Evolutionary conservation across 2,797 vertebrate genomes (phyloP).

Genomic region (Tapera naevia): DNA sequence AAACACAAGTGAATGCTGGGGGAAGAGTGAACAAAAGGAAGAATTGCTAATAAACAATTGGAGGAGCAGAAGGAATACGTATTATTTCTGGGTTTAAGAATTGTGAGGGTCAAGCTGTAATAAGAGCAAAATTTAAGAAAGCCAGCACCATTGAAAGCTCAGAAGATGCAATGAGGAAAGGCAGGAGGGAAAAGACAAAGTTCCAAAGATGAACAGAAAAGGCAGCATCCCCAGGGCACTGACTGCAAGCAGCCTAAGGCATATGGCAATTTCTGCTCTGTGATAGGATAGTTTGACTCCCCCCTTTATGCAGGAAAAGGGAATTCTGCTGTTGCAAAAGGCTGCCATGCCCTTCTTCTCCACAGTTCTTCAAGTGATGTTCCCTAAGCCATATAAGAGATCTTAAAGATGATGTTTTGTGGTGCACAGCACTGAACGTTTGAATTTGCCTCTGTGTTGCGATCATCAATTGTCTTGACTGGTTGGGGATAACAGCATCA

Average conservation of each 20-base stretch:
- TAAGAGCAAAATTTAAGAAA: neutral
- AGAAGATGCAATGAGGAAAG: neutral
- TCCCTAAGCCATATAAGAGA: neutral
- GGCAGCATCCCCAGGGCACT: neutral
- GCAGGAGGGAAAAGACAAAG: neutral
- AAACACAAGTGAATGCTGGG: neutral
- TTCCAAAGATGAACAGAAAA: neutral
- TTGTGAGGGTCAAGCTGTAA: neutral
- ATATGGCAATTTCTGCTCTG: neutral
- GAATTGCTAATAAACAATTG: neutral
- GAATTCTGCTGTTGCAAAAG: neutral
- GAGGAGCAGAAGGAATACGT: neutral
- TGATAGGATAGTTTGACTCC: neutral
- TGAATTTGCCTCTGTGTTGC: neutral
- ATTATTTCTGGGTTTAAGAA: neutral
- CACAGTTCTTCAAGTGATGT: neutral
- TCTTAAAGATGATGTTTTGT: neutral
- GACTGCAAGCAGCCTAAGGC: neutral
- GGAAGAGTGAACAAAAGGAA: neutral
- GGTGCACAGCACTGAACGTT: fast-evolving
- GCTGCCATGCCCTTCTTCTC: neutral
- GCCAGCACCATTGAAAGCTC: neutral
- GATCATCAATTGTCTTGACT: neutral
- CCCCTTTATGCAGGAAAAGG: fast-evolving
- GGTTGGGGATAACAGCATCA: neutral